A percentile compares a stretch with the other conserved stretches of the same genome.
These are phyloP conservation scores for Gonioctena quinquepunctata DNA, from an alignment of 1,140 invertebrate species.

Conservation along the genomic window DNA sequence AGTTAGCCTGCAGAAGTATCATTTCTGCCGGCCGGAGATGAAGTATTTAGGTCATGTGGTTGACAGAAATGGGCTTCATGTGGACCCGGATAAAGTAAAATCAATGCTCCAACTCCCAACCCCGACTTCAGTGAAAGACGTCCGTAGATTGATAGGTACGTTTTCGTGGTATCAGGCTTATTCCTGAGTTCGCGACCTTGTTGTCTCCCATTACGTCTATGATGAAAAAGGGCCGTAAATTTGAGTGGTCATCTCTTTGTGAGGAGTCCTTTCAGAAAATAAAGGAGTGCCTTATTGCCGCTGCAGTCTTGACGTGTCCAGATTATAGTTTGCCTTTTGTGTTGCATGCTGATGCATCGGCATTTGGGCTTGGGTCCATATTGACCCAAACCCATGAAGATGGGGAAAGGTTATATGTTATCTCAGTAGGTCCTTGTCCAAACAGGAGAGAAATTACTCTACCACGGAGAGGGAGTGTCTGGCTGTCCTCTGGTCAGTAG, in stretches of 20 bases:
- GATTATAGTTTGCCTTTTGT: constrained; percentile 39
- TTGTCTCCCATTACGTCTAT: constrained; percentile 41
- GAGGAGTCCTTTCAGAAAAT: background rate
- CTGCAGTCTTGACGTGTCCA: constrained; percentile 49
- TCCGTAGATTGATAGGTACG: background rate
- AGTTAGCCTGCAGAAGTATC: background rate
- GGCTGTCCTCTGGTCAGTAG: constrained; percentile 55
- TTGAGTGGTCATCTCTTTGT: constrained; percentile 21
- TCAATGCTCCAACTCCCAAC: constrained; percentile 31
- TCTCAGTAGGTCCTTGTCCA: constrained; percentile 23
- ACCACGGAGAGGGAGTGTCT: constrained; percentile 58
- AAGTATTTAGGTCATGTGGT: background rate
- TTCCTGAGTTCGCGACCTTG: constrained; percentile 9
- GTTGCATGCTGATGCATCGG: constrained; percentile 31
- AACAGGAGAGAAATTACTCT: constrained; percentile 56
- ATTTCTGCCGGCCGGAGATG: constrained; percentile 1
- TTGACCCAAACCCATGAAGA: background rate
- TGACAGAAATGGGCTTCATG: background rate
- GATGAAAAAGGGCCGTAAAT: constrained; percentile 21
- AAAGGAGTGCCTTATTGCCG: constrained; percentile 3
- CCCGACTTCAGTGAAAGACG: background rate
- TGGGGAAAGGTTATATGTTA: constrained; percentile 56
- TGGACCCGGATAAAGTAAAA: constrained; percentile 19
- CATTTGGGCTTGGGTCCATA: constrained; percentile 13
- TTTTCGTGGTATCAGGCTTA: constrained; percentile 7